A percentile compares a stretch with the other conserved stretches of the same genome.
These are phyloP conservation scores for Saimiri boliviensis DNA, from an alignment of 2,113 vertebrate genomes.

Conservation along the genomic window DNA sequence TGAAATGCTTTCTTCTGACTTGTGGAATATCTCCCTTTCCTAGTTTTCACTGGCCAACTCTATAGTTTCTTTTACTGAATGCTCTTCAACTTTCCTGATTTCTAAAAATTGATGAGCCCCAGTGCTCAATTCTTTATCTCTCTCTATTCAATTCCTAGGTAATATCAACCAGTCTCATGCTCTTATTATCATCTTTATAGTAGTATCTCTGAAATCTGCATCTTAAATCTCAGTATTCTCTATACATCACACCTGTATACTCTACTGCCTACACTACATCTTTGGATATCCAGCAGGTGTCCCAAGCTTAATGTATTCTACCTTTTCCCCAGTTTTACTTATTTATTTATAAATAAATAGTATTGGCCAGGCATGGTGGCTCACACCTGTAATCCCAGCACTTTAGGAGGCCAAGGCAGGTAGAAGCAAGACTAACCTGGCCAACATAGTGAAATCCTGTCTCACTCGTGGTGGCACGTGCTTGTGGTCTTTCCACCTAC, in stretches of 20 bases:
- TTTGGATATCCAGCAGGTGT: background rate
- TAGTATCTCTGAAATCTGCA: background rate
- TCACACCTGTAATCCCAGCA: too few species aligned
- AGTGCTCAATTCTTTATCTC: background rate
- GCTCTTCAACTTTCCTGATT: background rate
- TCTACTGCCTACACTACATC: background rate
- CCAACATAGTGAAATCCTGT: too few species aligned
- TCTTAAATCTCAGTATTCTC: background rate
- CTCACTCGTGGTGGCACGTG: too few species aligned
- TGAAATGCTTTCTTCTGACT: conserved; percentile 2
- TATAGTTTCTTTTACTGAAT: background rate
- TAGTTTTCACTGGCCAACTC: background rate
- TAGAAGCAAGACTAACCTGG: too few species aligned
- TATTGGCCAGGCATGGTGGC: too few species aligned
- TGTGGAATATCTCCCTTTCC: background rate
- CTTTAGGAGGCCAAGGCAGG: too few species aligned
- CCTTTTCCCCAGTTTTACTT: background rate
- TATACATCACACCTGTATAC: background rate
- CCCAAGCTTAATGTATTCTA: background rate
- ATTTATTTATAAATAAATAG: background rate
- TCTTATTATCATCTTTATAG: background rate
- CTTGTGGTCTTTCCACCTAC: too few species aligned
- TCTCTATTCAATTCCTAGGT: background rate
- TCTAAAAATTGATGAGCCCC: background rate
- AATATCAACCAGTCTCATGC: background rate